These are phyloP conservation scores for Abrostola triplasia DNA, from an alignment of 2,888 invertebrate genomes.

Conservation along the genomic window DNA sequence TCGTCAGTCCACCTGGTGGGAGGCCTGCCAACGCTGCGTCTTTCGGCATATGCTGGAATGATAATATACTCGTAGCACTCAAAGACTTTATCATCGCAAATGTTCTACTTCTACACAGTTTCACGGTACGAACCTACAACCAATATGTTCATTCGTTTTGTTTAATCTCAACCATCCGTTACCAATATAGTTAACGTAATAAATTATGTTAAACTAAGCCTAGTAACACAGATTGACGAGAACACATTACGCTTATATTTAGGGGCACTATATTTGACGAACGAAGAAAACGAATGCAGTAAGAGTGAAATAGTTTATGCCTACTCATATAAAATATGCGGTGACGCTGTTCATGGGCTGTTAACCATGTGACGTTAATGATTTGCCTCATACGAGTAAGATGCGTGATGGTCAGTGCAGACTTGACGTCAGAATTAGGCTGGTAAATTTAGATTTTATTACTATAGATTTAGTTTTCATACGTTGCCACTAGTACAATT, in stretches of 20 bases:
- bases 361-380: constrained; percentile 31
- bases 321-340: constrained; percentile 1
- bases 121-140: no score
- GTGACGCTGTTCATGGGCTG: constrained; percentile 32
- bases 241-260: constrained; percentile 7
- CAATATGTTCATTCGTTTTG: no score
- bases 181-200: no score
- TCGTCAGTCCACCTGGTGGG: no score
- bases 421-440: constrained; percentile 5
- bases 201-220: no score
- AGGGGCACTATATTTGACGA: constrained; percentile 6
- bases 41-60: no score
- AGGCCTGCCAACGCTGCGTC: no score
- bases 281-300: not conserved
- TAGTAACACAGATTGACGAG: constrained; percentile 1
- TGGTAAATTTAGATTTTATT: not conserved
- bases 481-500: no score
- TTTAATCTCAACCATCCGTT: not conserved
- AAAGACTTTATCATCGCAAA: no score
- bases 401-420: constrained; percentile 16
- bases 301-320: not conserved
- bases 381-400: constrained; percentile 24
- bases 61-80: no score
- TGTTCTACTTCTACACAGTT: no score
- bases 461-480: not conserved